Conservation (phyloP, 2,888 invertebrate genomes). For the Phoenoteleia sp. region DNA sequence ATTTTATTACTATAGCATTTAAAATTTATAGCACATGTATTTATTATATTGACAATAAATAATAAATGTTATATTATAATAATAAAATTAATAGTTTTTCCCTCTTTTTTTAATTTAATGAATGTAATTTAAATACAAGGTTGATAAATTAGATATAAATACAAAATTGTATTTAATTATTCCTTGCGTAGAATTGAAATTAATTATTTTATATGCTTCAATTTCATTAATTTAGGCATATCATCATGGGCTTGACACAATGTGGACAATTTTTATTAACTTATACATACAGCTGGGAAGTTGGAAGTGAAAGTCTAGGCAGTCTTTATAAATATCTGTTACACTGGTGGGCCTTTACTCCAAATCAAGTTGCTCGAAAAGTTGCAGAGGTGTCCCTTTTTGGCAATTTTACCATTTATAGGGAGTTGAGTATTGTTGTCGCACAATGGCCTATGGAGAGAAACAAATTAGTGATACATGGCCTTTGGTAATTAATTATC, state of each 20-base stretch:
- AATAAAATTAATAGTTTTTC: too few relatives aligned
- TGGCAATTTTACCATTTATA: conserved; percentile 87
- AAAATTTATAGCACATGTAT: too few relatives aligned
- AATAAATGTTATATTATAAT: too few relatives aligned
- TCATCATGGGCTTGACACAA: conserved; percentile 98
- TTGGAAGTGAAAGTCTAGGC: conserved; percentile 74
- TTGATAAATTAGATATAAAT: too few relatives aligned
- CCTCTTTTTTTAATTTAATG: too few relatives aligned
- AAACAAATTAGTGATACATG: conserved; percentile 90
- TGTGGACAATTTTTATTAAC: conserved; percentile 97
- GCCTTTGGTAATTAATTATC: conserved; percentile 88
- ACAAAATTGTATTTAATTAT: too few relatives aligned
- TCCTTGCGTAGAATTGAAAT: too few relatives aligned
- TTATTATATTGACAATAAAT: too few relatives aligned
- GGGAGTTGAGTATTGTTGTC: conserved; percentile 89
- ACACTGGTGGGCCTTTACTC: conserved; percentile 90
- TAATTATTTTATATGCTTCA: too few relatives aligned
- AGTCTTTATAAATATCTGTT: conserved; percentile 88
- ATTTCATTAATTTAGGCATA: conserved; percentile 89
- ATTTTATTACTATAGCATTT: too few relatives aligned
- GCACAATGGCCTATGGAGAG: conserved; percentile 92
- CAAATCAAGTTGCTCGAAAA: conserved; percentile 88
- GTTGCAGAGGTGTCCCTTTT: conserved; percentile 89
- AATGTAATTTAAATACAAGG: too few relatives aligned
- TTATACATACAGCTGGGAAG: conserved; percentile 89